A percentile compares a stretch with the other conserved stretches of the same genome.
These are phyloP conservation scores for Cephus nigrinus DNA, from an alignment of 2,888 invertebrate genomes.

Conservation along the genomic window DNA sequence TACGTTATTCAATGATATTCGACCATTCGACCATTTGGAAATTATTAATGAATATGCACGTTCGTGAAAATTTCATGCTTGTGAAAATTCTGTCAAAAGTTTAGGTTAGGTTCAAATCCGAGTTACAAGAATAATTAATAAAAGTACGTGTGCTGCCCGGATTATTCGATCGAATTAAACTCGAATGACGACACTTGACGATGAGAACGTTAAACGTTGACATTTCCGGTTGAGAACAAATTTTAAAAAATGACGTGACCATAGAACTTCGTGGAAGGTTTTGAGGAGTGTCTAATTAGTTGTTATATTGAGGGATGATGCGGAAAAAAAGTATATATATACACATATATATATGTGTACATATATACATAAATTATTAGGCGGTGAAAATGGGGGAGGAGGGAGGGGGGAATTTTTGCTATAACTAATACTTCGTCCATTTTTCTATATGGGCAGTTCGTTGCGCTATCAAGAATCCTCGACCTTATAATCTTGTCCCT, in stretches of 20 bases:
- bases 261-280: neutral
- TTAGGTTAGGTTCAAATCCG: neutral
- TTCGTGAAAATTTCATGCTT: neutral
- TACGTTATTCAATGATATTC: neutral
- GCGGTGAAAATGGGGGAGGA: neutral
- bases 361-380: slow-evolving; percentile 7
- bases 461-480: slow-evolving; percentile 46
- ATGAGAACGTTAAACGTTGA: neutral
- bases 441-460: slow-evolving; percentile 57
- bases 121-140: neutral
- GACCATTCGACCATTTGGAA: neutral
- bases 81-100: neutral
- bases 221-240: neutral
- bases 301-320: neutral
- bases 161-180: neutral
- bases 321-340: neutral
- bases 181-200: neutral
- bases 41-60: neutral
- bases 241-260: neutral
- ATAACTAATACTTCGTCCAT: slow-evolving; percentile 53
- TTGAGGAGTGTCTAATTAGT: neutral
- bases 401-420: slow-evolving; percentile 43
- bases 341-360: neutral
- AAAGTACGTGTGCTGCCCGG: neutral
- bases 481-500: slow-evolving; percentile 42